Evolutionary conservation across 2,888 invertebrate species (phyloP), one percentile per base, ranked within the genome.

Genomic region (Eupithecia tripunctaria): DNA sequence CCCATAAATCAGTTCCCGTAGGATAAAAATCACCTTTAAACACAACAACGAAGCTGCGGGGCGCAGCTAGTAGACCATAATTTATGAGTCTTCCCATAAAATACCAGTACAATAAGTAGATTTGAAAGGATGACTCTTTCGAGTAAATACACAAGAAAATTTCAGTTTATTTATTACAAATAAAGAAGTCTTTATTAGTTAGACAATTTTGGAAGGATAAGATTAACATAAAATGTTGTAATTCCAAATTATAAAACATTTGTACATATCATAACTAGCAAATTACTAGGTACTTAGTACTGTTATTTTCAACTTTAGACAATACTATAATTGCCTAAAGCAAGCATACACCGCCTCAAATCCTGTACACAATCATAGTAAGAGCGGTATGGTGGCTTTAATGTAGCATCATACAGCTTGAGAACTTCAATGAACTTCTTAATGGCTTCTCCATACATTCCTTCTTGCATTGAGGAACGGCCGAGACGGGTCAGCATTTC

Each of bases 351-450:
- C 67, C 96, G 95, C 79, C 96, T 95, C 18, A 97, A 90, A 68
- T 96, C 96, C 86, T 97, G 96, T 74, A 97, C 97, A 84, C 97
- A 97, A 67, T 97, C 93, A 82, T 97, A 96, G 86, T 96, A 97
- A 78, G 97, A 97, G 75, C 94, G 95, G 81, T 97, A 97, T 0
- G 97, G 97, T 10, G 97, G 96, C 2, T 95, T 95, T 62, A 97
- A 88, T 3, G 96, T 96, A 62, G 95, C 95, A 74, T 97, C 96
- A 83, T 97, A 95, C 15, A 97, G 91, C 77, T 95, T 95, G 60
- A 97, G 88, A 25, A 97, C 95, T 84, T 96, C 95, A 56, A 96
- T 89, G 75, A 96, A 96, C 80, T 96, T 95, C 80, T 95, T 94
- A 56, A 97, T 90, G 2, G 97, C 97, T 80, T 96, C 95, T 25